Base-by-base conservation (phyloP, 2,113 vertebrate genomes). In the Psephotus haematonotus region DNA sequence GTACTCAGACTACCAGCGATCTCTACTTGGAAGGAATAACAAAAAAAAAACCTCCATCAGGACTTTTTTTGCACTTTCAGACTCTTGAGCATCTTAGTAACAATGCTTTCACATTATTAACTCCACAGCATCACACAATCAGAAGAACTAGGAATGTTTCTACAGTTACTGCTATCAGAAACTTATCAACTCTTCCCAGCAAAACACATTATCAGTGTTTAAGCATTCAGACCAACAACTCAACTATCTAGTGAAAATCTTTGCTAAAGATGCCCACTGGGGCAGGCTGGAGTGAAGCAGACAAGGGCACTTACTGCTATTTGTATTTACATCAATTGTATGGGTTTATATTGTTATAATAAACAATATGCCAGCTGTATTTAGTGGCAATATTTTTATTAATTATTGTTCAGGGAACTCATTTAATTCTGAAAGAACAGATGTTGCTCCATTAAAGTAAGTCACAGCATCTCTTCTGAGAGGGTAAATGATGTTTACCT, bases 381-480 rank as follows among this genome's bases (percentile, higher is more conserved):
- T 96, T 96, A 95, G 82, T 91, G 93, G 83, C 83, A 94, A 94
- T 92, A 97, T 97, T 94, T 97, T 96, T 96, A 98, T 97, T 97
- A 98, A 96, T 93, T 97, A 74, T 91, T 79, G 90, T 95, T 96
- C 60, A 86, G 95, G 95, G 95, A 97, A 77, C 57, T 96, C n/a
- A 94, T 95, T 97, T 95, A 84, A 84, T 95, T 95, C 75, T 95
- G 86, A 96, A 96, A 90, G 94, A 98, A 94, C 95, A 98, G 97
- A 95, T 97, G 97, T 93, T 97, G 33, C 44, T 94, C 76, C 71
- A 91, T 97, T 97, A 97, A 97, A 95, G 71, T 91, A 96, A 97
- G 93, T 74, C 71, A 88, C 53, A 85, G 25, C 60, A 53, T 71
- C 75, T 93, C 87, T 97, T 97, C 88, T 79, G 64, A 92, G 85